Evolutionary conservation across 2,888 invertebrate genomes (phyloP), one percentile per base, ranked within the genome.

Genomic region (Parochlus steinenii): DNA sequence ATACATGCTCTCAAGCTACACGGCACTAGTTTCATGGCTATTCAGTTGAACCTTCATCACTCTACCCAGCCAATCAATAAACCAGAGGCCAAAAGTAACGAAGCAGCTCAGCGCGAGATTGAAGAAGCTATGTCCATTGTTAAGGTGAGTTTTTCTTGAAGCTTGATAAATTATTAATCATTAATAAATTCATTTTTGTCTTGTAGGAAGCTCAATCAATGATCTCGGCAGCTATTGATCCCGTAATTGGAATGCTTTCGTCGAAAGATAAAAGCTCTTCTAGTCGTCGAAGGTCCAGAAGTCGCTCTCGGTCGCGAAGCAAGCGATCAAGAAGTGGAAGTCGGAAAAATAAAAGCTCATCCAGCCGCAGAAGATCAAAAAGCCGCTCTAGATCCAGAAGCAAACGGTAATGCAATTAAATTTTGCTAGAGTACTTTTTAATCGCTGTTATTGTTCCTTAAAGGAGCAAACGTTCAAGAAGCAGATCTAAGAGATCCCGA

Each of bases 91-190:
- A 92, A 93, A 56, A 90, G 87, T 45, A 90, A 90, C 52, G 90
- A 92, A 54, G 90, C 89, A 2, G 92, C 92, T 0, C 86, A 92
- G 50, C 73, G 82, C 28, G 93, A 93, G 62, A 90, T 95, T 37
- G 92, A 93, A 55, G 92, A 92, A 55, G 93, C 92, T 1, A 92
- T 98, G 90, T 83, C 87, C 29, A 68, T 92, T 42, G 90, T 93
- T 1, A 90, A 90, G 53, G 93, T 25, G 10, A 17, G 25, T 27
- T n/a, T n/a, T n/a, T n/a, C n/a, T n/a, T n/a, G n/a, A n/a, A n/a
- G n/a, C n/a, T n/a, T n/a, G n/a, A n/a, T n/a, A n/a, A n/a, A n/a
- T n/a, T n/a, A n/a, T n/a, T n/a, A n/a, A n/a, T n/a, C n/a, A n/a
- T n/a, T n/a, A n/a, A n/a, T n/a, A n/a, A n/a, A n/a, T n/a, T n/a